These are phyloP conservation scores for Drosophila fuyamai DNA, from an alignment of 1,140 invertebrate species.

Conservation along the genomic window DNA sequence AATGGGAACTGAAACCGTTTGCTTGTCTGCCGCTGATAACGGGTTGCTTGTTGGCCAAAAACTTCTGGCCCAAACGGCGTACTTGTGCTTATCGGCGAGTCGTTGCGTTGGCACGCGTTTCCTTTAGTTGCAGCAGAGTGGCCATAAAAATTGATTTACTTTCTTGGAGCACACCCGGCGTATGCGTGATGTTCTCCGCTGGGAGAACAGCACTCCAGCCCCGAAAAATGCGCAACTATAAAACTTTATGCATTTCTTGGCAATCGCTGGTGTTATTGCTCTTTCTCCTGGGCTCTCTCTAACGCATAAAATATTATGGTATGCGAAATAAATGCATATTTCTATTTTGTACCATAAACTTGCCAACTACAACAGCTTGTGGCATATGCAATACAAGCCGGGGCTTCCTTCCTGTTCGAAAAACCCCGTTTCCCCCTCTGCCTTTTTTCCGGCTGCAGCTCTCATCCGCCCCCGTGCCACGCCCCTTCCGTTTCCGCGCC, in stretches of 20 bases:
- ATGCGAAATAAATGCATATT: conserved; percentile 71
- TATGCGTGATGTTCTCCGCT: conserved; percentile 68
- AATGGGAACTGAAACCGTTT: neutral
- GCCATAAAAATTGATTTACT: conserved; percentile 77
- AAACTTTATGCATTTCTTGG: conserved; percentile 75
- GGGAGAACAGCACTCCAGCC: conserved; percentile 1
- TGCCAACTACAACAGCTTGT: conserved; percentile 45
- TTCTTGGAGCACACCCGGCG: conserved; percentile 50
- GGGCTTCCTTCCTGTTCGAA: conserved; percentile 38
- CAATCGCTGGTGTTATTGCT: conserved; percentile 37
- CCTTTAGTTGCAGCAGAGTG: conserved; percentile 38
- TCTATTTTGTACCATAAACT: conserved; percentile 66
- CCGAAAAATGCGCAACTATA: conserved; percentile 65
- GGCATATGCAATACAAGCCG: conserved; percentile 64
- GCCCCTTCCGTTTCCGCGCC: conserved; percentile 66
- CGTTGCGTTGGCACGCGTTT: conserved; percentile 38
- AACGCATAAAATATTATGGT: conserved; percentile 76
- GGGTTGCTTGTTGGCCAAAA: conserved; percentile 16
- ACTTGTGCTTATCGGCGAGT: conserved; percentile 28
- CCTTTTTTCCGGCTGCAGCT: conserved; percentile 3
- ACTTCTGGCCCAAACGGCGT: conserved; percentile 12
- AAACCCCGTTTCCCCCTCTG: conserved; percentile 5
- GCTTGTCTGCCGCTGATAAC: conserved; percentile 36
- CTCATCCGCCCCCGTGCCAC: neutral
- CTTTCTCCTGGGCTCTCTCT: conserved; percentile 18